These are phyloP conservation scores for Apodemia zela DNA, from an alignment of 2,888 invertebrate species.

Conservation along the genomic window DNA sequence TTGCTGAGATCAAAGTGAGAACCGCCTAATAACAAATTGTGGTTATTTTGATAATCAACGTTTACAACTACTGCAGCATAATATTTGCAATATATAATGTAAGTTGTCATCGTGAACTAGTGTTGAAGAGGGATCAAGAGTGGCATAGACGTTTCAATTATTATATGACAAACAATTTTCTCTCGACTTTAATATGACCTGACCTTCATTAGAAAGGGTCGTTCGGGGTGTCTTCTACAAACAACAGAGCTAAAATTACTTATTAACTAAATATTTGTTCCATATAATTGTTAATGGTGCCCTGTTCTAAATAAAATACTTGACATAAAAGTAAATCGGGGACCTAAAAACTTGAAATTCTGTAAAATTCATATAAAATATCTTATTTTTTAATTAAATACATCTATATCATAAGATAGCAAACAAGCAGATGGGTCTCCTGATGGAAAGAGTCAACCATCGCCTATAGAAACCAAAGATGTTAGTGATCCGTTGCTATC, in stretches of 20 bases:
- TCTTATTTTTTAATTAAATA: no score
- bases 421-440: no score
- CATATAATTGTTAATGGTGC: not conserved
- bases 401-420: no score
- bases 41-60: no score
- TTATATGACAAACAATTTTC: not conserved
- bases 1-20: no score
- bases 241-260: not conserved
- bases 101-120: not conserved
- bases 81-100: no score
- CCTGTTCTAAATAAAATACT: not conserved
- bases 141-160: slow-evolving; percentile 6
- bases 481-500: no score
- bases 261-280: not conserved
- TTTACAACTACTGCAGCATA: no score
- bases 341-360: not conserved
- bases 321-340: not conserved
- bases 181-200: not conserved
- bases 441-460: no score
- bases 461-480: no score
- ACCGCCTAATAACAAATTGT: no score
- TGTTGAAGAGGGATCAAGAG: slow-evolving; percentile 1
- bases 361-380: no score
- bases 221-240: not conserved
- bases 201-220: not conserved